Conservation (phyloP, 2,797 vertebrate species). For the Chloroceryle amazona region DNA sequence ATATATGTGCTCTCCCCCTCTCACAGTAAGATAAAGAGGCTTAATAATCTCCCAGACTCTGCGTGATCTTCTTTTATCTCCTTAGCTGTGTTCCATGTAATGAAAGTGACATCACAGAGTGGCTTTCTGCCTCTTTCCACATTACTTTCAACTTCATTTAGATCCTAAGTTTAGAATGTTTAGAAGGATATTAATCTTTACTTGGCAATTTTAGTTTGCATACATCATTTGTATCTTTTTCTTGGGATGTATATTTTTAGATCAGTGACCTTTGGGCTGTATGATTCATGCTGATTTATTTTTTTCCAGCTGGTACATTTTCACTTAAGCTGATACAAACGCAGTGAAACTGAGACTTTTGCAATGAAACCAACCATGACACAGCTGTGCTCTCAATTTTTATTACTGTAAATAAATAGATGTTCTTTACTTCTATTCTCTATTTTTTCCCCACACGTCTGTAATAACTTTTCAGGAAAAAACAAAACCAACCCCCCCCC, state of each 20-base stretch:
- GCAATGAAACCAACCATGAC: conserved; percentile 54
- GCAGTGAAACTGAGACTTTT: conserved; percentile 46
- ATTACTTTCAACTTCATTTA: conserved; percentile 74
- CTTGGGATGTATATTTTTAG: conserved; percentile 76
- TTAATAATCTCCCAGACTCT: conserved; percentile 66
- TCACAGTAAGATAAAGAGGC: conserved; percentile 31
- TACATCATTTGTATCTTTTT: conserved; percentile 60
- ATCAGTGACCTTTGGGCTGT: conserved; percentile 73
- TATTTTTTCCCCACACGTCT: not conserved
- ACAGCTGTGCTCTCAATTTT: conserved; percentile 63
- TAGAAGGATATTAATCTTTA: conserved; percentile 51
- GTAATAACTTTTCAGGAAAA: not conserved
- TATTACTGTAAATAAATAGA: conserved; percentile 16
- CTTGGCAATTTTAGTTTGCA: conserved; percentile 54
- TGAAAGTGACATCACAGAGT: conserved; percentile 32
- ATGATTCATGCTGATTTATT: conserved; percentile 77
- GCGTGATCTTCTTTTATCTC: conserved; percentile 71
- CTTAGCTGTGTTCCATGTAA: conserved; percentile 36
- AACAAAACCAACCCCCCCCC: not conserved
- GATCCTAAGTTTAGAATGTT: conserved; percentile 45
- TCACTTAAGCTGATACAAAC: conserved; percentile 69
- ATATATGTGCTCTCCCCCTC: not conserved
- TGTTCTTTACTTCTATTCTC: not conserved
- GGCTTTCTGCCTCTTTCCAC: conserved; percentile 36
- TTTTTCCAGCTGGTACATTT: conserved; percentile 75